Percentiles rank a stretch among this genome's conserved stretches.
These are phyloP conservation scores for Andrena cerasifolii DNA, from an alignment of 1,140 invertebrate genomes.

Conservation along the genomic window DNA sequence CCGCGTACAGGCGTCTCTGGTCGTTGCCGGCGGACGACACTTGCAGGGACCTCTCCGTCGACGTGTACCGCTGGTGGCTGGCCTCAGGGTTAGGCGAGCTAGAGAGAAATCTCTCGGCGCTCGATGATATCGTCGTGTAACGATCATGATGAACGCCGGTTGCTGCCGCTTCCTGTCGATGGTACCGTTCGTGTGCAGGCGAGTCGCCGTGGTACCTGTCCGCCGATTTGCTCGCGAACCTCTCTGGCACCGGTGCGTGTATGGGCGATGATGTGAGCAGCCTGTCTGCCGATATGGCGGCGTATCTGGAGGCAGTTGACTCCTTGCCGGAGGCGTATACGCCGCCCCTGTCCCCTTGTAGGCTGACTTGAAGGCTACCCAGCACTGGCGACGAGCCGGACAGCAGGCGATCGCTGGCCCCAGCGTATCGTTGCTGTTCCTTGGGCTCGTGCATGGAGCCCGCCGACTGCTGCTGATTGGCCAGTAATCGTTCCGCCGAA, in stretches of 20 bases:
- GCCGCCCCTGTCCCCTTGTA: slow-evolving; percentile 49
- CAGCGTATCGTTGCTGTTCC: slow-evolving; percentile 74
- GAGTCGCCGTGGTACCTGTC: slow-evolving; percentile 69
- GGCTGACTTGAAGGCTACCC: slow-evolving; percentile 52
- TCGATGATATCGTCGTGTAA: slow-evolving; percentile 66
- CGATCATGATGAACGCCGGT: slow-evolving; percentile 70
- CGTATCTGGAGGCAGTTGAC: slow-evolving; percentile 59
- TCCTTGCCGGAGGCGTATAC: slow-evolving; percentile 61
- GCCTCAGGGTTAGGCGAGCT: slow-evolving; percentile 74
- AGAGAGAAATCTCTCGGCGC: slow-evolving; percentile 73
- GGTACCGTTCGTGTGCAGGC: slow-evolving; percentile 74
- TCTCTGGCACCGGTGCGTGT: slow-evolving; percentile 77
- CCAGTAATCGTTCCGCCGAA: slow-evolving; percentile 75
- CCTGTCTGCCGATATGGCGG: slow-evolving; percentile 70
- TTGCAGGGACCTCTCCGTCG: slow-evolving; percentile 72
- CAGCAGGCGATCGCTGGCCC: slow-evolving; percentile 72
- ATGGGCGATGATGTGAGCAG: slow-evolving; percentile 76
- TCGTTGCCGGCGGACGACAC: slow-evolving; percentile 26
- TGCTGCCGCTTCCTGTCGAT: slow-evolving; percentile 52
- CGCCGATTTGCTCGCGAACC: slow-evolving; percentile 69
- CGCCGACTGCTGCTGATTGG: slow-evolving; percentile 54
- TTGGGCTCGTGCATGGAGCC: slow-evolving; percentile 67
- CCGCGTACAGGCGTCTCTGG: slow-evolving; percentile 59
- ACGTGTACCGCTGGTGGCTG: slow-evolving; percentile 75
- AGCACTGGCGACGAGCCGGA: slow-evolving; percentile 75